Evolutionary conservation across 1,140 invertebrate species (phyloP), one percentile per base, ranked within the genome.

Genomic region (Solenopsis fugax): DNA sequence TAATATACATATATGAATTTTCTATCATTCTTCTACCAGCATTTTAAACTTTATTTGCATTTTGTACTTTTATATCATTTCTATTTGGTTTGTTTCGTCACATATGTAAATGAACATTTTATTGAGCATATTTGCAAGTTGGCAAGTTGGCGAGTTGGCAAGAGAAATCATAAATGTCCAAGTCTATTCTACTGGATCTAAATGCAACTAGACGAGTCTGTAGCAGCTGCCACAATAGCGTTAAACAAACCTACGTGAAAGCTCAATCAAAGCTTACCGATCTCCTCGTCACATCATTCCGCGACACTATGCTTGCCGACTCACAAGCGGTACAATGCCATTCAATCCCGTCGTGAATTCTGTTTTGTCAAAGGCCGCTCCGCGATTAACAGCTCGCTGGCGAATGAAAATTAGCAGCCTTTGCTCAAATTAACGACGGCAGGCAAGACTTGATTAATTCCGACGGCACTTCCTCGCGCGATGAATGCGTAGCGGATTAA

Each of bases 401-500:
- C 60, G 73, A 58, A 69, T 69, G 85, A 86, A 80, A 86, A 69
- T 69, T 67, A 80, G 85, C 62, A 52, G 76, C 73, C 82, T 85
- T 85, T 78, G 72, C 82, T 65, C 48, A 50, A 85, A 85, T 85
- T 89, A 90, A 89, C 54, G 69, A 41, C 54, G 69, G 84, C 76
- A 87, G 86, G 60, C 62, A 60, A 85, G 80, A 81, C 86, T 89
- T 89, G 90, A 91, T 91, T 91, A 91, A 91, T 91, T 88, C 62
- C 82, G 29, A 71, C n/a, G 29, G 64, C 64, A 75, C 48, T 76
- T 60, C 65, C 87, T 88, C 80, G 75, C 62, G 87, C 90, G 90
- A 92, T 92, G 92, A 92, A 92, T 92, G 86, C 76, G 60, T 65
- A 86, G 77, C 78, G 77, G 87, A 92, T 92, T 91, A 92, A 92